Base-by-base conservation (phyloP, 2,113 vertebrate genomes). In the Neolamprologus sp. region DNA sequence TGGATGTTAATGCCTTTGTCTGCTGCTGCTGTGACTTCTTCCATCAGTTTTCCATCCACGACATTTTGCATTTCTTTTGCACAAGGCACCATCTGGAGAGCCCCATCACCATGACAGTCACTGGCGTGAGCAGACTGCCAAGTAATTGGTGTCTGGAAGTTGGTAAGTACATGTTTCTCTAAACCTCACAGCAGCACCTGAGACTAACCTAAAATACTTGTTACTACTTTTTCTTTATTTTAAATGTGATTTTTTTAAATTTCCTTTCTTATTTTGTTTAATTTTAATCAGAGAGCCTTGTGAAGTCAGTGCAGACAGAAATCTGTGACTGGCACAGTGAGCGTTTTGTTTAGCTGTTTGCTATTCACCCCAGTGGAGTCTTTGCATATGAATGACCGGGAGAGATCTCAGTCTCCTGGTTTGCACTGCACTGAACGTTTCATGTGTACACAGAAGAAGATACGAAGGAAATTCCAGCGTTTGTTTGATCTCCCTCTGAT, bases 331-430 rank as follows among this genome's bases (percentile, higher is more conserved):
- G 40, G 55, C 53, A 87, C 89, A 88, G 71, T 28, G 71, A 81
- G 80, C 2, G 51, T 85, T 83, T 81, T 92, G 87, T 95, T 88
- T 84, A 11, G 35, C 49, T 49, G 10, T 84, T 86, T 88, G 23
- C 85, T 42, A 58, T 81, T 65, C 87, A 45, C 19, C 75, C 45
- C 91, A 87, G 86, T 16, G 12, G 45, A 85, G 49, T 30, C 57
- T 87, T 55, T 91, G 91, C 84, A 85, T 93, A 65, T 75, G 35
- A 91, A 92, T 93, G 84, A 89, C 71, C 5, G 7, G 14, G 60
- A 26, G n/a, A 73, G 53, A 55, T 54, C 47, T 53, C 58, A 1
- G 78, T 16, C 11, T 85, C 35, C 26, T 21, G 33, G 80, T 82
- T 81, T 84, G 47, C 75, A 42, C 68, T 19, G 45, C 21, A 28